Evolutionary conservation across 2,797 vertebrate genomes (phyloP), one percentile per base, ranked within the genome.

Genomic region (Takifugu rubripes): DNA sequence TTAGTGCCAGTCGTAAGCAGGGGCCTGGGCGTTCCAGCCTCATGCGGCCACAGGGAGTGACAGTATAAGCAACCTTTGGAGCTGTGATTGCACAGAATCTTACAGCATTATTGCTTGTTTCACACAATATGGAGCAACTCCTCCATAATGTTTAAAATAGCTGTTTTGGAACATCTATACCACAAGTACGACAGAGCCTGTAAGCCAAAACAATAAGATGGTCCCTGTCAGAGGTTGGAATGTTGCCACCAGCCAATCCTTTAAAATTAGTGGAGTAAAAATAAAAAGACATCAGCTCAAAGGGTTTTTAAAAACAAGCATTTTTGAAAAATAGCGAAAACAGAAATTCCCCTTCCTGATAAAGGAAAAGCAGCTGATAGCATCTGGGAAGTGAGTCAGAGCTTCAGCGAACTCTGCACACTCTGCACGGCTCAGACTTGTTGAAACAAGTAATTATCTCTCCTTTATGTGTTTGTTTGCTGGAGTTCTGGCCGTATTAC

Each of bases 1-100:
- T 89, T 82, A 84, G 77, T 83, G 76, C 74, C 72, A 83, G 86
- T 75, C 79, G 67, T 71, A 70, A 75, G 77, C 68, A 75, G 77
- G 59, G 60, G 74, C 66, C 78, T 78, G 76, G 79, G 83, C 57
- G 81, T 81, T 59, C 49, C 70, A 61, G 68, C 58, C 60, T 25
- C 60, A 57, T 52, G 40, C 69, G 81, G 84, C 84, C 84, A 74
- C 84, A 87, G 69, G 74, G 62, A 81, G 71, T 62, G 79, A 84
- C 78, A 69, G 52, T 67, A 68, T 55, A 59, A 51, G 64, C 61
- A 64, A 59, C 3, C 52, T 56, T 43, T 59, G 64, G 27, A 71
- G 55, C 74, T 50, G 72, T 78, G 56, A 79, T 82, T 76, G 53
- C 65, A 55, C 52, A 48, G 25, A 81, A 86, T 77, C 63, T 72